These are phyloP conservation scores for Hassar affinis DNA, from an alignment of 2,113 vertebrate species.

Conservation along the genomic window DNA sequence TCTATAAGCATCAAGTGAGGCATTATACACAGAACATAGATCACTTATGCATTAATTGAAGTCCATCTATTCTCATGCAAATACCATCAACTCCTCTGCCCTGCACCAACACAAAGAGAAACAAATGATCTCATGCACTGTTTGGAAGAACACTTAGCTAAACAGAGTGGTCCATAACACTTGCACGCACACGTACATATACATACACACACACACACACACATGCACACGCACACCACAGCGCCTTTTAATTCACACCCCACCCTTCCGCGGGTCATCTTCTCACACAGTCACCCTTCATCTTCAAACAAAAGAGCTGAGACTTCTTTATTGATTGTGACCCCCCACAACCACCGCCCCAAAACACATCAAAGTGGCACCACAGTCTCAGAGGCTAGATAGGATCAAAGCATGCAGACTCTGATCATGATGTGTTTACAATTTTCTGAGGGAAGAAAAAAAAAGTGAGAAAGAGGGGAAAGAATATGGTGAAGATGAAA, in stretches of 20 bases:
- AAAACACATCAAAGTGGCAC: conserved; percentile 56
- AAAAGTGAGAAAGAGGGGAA: conserved; percentile 39
- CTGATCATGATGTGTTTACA: conserved; percentile 53
- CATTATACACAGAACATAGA: not conserved
- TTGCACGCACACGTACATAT: conserved; percentile 10
- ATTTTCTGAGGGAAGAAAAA: conserved; percentile 64
- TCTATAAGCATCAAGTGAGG: not conserved
- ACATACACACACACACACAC: conserved; percentile 21
- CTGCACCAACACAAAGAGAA: conserved; percentile 7
- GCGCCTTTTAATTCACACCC: conserved; percentile 43
- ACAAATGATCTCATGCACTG: conserved; percentile 20
- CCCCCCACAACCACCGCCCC: conserved; percentile 42
- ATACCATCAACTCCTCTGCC: conserved; percentile 18
- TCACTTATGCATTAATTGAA: conserved; percentile 23
- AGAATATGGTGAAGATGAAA: conserved; percentile 9
- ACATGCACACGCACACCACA: conserved; percentile 21
- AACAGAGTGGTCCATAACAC: conserved; percentile 3
- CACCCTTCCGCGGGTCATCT: conserved; percentile 43
- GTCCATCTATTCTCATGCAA: conserved; percentile 28
- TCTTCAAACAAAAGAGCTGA: conserved; percentile 56
- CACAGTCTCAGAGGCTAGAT: conserved; percentile 56
- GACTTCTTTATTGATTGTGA: conserved; percentile 55
- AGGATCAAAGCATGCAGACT: conserved; percentile 66
- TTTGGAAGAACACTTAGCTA: conserved; percentile 22
- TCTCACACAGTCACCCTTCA: conserved; percentile 52